Evolutionary conservation across 2,888 invertebrate genomes (phyloP).

Genomic region (Hirtodrosophila confusa): DNA sequence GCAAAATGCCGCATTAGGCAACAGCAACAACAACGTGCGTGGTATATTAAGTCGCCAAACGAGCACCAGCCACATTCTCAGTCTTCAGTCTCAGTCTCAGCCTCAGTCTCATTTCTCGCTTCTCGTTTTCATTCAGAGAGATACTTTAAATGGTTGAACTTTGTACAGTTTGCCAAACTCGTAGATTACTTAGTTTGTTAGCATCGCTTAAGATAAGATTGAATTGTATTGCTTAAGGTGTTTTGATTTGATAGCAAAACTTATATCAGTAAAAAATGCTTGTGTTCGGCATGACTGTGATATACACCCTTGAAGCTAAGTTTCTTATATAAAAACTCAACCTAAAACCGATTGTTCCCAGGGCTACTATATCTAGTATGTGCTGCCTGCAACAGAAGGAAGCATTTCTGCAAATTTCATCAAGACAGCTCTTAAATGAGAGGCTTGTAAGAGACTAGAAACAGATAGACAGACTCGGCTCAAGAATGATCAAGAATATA

Average conservation of each 20-base stretch:
- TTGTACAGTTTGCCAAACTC: not conserved
- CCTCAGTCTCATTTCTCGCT: not conserved
- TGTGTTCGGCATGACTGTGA: too few relatives aligned
- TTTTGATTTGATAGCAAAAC: not conserved
- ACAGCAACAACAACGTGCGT: slow-evolving; percentile 65
- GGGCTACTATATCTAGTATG: too few relatives aligned
- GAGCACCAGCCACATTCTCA: slow-evolving; percentile 27
- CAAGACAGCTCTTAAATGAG: too few relatives aligned
- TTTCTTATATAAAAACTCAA: too few relatives aligned
- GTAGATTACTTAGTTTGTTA: slow-evolving; percentile 13
- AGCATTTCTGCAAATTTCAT: too few relatives aligned
- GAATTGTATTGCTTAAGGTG: slow-evolving; percentile 4
- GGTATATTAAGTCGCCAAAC: slow-evolving; percentile 68
- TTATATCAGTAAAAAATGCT: too few relatives aligned
- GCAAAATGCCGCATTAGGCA: slow-evolving; percentile 75
- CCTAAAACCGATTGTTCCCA: too few relatives aligned
- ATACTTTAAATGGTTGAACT: slow-evolving; percentile 28
- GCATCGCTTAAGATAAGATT: slow-evolving; percentile 7
- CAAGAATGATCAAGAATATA: too few relatives aligned
- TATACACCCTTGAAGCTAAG: too few relatives aligned
- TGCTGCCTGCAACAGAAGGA: too few relatives aligned
- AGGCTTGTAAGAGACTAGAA: too few relatives aligned
- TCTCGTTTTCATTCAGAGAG: slow-evolving; percentile 15
- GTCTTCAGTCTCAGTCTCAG: slow-evolving; percentile 10
- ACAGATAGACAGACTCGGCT: too few relatives aligned